Evolutionary conservation across 2,113 vertebrate species (phyloP).

Genomic region (Deroptyus accipitrinus): DNA sequence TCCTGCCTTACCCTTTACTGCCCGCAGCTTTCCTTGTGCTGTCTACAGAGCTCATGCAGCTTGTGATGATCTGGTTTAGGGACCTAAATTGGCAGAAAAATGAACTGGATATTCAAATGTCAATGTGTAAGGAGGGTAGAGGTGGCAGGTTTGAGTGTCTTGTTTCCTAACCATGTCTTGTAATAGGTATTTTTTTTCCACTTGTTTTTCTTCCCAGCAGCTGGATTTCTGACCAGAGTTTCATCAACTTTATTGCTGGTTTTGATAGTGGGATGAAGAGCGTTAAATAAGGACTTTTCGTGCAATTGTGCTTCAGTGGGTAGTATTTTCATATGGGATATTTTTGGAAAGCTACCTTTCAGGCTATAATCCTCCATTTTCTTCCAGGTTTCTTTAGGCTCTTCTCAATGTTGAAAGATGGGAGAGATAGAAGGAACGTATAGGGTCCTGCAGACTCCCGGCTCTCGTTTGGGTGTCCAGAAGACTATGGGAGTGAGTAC

Average conservation of each 20-base stretch:
- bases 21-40: not conserved
- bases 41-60: not conserved
- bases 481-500: slow-evolving; percentile 85
- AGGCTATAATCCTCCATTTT: not conserved
- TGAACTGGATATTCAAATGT: not conserved
- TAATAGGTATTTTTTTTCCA: not conserved
- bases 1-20: not conserved
- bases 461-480: slow-evolving; percentile 84
- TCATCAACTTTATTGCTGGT: not conserved
- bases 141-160: not conserved
- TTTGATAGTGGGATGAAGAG: not conserved
- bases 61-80: not conserved
- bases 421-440: slow-evolving; percentile 93
- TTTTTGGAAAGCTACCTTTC: not conserved
- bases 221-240: not conserved
- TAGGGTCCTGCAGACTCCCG: slow-evolving; percentile 86
- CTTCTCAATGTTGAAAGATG: slow-evolving; percentile 77
- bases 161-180: not conserved
- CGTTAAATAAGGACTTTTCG: not conserved
- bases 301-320: not conserved
- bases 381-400: not conserved
- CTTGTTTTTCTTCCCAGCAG: not conserved
- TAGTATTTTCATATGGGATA: not conserved
- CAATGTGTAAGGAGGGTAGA: not conserved
- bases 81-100: not conserved